Conservation (phyloP, 2,888 invertebrate genomes). For the Mesoligia furuncula region DNA sequence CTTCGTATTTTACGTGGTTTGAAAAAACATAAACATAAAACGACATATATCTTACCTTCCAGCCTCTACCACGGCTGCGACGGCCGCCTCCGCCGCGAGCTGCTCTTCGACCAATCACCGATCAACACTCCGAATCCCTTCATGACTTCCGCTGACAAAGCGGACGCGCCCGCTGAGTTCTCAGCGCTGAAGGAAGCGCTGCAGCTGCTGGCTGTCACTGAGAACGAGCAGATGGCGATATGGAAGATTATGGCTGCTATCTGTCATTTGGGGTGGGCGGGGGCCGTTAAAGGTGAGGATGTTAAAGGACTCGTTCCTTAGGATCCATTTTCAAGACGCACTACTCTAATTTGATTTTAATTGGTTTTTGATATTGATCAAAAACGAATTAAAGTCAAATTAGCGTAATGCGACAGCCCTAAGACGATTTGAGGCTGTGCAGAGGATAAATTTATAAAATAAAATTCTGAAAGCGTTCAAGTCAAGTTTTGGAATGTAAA, state of each 20-base stretch:
- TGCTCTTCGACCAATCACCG: slow-evolving; percentile 93
- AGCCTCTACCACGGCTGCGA: slow-evolving; percentile 96
- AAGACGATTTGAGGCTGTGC: too few species aligned
- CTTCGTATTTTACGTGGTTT: too few species aligned
- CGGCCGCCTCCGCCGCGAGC: slow-evolving; percentile 94
- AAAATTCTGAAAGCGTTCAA: too few species aligned
- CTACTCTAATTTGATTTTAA: too few species aligned
- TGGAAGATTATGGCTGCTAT: slow-evolving; percentile 98
- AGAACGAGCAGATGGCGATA: slow-evolving; percentile 95
- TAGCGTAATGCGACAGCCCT: too few species aligned
- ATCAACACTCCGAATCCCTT: slow-evolving; percentile 92
- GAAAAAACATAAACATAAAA: background rate
- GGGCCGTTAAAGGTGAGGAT: slow-evolving; percentile 92
- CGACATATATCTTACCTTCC: slow-evolving; percentile 71
- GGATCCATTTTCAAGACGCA: too few species aligned
- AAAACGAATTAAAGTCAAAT: too few species aligned
- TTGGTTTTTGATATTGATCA: too few species aligned
- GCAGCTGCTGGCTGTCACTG: slow-evolving; percentile 93
- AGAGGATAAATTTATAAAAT: too few species aligned
- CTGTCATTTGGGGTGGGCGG: slow-evolving; percentile 97
- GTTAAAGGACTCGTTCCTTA: too few species aligned
- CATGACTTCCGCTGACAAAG: slow-evolving; percentile 94
- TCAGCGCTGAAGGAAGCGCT: slow-evolving; percentile 94
- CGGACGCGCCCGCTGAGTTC: slow-evolving; percentile 96
- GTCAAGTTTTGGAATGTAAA: too few species aligned